phyloP scores from a whole-genome alignment of 2,888 invertebrate genomes.

The Pristionchus japonicus region DNA sequence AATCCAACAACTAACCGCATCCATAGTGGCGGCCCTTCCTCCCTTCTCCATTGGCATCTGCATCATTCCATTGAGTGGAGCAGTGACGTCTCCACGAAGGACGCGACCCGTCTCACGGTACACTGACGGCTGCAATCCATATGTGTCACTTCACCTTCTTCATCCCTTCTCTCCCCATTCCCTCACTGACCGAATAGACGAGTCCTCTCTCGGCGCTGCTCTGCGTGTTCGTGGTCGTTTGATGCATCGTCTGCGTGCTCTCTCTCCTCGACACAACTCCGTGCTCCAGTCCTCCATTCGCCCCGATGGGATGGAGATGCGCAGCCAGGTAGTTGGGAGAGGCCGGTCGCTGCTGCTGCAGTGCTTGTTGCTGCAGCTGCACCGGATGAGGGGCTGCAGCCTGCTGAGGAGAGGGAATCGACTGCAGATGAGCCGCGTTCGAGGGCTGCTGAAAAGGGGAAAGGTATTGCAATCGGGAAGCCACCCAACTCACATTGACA shows the following conservation, averaged over 20 bases:
- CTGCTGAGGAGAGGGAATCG: not conserved
- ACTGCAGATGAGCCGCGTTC: not conserved
- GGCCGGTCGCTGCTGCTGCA: not conserved
- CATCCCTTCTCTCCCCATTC: not conserved
- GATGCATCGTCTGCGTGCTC: not conserved
- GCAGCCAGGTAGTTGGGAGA: not conserved
- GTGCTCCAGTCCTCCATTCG: conserved; percentile 17
- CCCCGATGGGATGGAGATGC: conserved; percentile 6
- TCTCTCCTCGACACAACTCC: conserved; percentile 1
- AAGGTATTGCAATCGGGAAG: too few species aligned
- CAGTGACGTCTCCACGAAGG: not conserved
- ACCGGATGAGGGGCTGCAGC: not conserved
- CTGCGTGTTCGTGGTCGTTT: not conserved
- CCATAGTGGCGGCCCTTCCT: conserved; percentile 1
- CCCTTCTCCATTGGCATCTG: not conserved
- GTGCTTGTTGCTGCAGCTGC: not conserved
- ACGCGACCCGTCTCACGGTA: conserved; percentile 38
- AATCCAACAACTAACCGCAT: not conserved
- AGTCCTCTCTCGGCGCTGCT: not conserved
- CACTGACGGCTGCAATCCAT: conserved; percentile 7
- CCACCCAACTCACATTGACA: not conserved
- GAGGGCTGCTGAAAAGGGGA: not conserved
- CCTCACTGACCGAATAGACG: not conserved
- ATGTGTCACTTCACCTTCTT: not conserved
- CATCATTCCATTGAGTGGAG: not conserved